Base-by-base conservation (phyloP, 1,140 invertebrate species). In the Cydia pomonella region DNA sequence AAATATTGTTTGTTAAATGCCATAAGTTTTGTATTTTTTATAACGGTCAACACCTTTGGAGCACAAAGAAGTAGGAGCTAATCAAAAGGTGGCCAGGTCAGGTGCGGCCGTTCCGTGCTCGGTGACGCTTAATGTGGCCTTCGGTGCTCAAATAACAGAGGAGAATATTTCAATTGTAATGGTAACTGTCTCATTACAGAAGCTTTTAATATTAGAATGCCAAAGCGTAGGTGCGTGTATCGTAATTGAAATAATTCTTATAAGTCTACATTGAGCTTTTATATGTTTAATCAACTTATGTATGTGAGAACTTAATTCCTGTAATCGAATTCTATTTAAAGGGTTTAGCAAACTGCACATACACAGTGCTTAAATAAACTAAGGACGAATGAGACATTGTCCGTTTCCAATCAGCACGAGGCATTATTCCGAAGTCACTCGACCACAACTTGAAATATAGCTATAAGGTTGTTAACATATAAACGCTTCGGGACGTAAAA, bases 1-100 rank as follows among this genome's bases (percentile, higher is more conserved):
- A 92, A 92, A 92, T 92, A 92, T 92, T 91, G 87, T 92, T 92
- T 90, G 87, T 89, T 90, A 89, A 90, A 89, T 90, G 86, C 81
- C 82, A 82, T 88, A 82, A 83, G 74, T 82, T 87, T 85, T 85
- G 73, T 82, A 83, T 79, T 84, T 88, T 88, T 87, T 87, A 77
- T 82, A 86, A 84, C 87, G 85, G 83, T 88, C 84, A 82, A 85
- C 87, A 90, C 87, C 86, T 90, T 90, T 82, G 79, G 74, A 77
- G 77, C 29, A 73, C 74, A 86, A 88, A 82, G 81, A 79, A 66
- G 75, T 78, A 78, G 76, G 73, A 62, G 78, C 77, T 75, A 77
- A 79, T 81, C 80, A 47, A 83, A 84, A 82, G 74, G 79, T 80
- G 80, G 73, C 77, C 81, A 78, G 75, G 79, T 81, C 85, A 84